Evolutionary conservation across 2,113 vertebrate species (phyloP), one percentile per base, ranked within the genome.

Genomic region (Gopherus flavomarginatus): DNA sequence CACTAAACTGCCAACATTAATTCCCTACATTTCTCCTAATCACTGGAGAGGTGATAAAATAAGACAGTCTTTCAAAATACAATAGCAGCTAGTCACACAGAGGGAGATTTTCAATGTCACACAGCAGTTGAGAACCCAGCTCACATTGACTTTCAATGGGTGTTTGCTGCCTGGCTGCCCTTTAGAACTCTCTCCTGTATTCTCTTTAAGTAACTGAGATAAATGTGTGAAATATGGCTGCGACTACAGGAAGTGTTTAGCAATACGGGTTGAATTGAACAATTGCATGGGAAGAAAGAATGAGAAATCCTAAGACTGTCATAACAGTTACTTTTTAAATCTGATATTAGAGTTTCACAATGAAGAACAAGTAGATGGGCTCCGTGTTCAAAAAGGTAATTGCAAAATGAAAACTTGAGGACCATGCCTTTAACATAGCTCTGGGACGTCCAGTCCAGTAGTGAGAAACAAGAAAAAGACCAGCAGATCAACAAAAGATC

Each of bases 341-440:
- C 77, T 93, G 90, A 49, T 96, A 83, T 95, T 86, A 85, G 81
- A 22, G 53, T 93, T 89, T 81, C 35, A 69, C 31, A 93, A 56
- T 9, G 19, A 21, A 78, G 29, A 89, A 53, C 9, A 38, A 88
- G 35, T 47, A 83, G 86, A n/a, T 2, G 2, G 94, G 35, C 24
- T 86, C 54, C 86, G 65, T 94, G 88, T 83, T 44, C 16, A 44
- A 83, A 81, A 12, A 86, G 26, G 29, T 83, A 65, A 29, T 16
- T 78, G 75, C 29, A 44, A 78, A 90, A 53, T 31, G 50, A 21
- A 59, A 81, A 72, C 42, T 62, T 85, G 50, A 94, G 91, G 49
- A 49, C 26, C 24, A 90, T 26, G 42, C 4, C 42, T 78, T 47
- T 78, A 78, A 27, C 21, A 47, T 8, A 27, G 5, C 27, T 59